These are phyloP conservation scores for Nasonia vitripennis DNA, from an alignment of 1,140 invertebrate genomes.

Conservation along the genomic window DNA sequence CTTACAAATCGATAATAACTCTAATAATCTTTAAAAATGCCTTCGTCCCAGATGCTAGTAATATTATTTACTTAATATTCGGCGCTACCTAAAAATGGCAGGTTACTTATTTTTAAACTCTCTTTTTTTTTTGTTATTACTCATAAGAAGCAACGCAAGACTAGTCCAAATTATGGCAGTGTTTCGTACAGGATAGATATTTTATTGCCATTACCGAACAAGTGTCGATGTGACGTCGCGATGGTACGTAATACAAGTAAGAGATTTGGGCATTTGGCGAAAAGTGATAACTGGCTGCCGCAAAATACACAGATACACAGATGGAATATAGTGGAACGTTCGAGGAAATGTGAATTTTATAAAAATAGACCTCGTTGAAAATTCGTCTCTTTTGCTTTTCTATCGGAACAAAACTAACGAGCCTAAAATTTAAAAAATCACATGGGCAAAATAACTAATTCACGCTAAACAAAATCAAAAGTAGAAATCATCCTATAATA, in stretches of 20 bases:
- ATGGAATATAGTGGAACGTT: too few species aligned
- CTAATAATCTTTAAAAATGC: slow-evolving; percentile 33
- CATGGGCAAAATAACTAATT: too few species aligned
- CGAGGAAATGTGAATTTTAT: background rate
- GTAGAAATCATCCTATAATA: background rate
- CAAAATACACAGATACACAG: background rate
- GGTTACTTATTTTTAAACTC: slow-evolving; percentile 36
- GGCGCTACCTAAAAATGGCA: slow-evolving; percentile 36
- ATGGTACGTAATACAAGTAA: background rate
- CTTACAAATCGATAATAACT: slow-evolving; percentile 43
- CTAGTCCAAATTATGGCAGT: slow-evolving; percentile 71
- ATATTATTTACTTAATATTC: slow-evolving; percentile 26
- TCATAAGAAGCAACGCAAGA: slow-evolving; percentile 63
- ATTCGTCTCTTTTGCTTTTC: background rate
- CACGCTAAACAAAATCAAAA: background rate
- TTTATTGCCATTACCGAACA: slow-evolving; percentile 67
- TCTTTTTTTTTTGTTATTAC: slow-evolving; percentile 23
- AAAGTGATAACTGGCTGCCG: slow-evolving; percentile 5
- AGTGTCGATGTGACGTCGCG: slow-evolving; percentile 15
- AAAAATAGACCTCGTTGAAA: background rate
- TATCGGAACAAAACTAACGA: background rate
- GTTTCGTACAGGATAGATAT: slow-evolving; percentile 67
- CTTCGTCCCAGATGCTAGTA: slow-evolving; percentile 15
- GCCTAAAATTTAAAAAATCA: too few species aligned
- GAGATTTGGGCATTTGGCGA: background rate